Evolutionary conservation across 2,888 invertebrate genomes (phyloP), one percentile per base, ranked within the genome.

Genomic region (Drosophila trichaetosa): DNA sequence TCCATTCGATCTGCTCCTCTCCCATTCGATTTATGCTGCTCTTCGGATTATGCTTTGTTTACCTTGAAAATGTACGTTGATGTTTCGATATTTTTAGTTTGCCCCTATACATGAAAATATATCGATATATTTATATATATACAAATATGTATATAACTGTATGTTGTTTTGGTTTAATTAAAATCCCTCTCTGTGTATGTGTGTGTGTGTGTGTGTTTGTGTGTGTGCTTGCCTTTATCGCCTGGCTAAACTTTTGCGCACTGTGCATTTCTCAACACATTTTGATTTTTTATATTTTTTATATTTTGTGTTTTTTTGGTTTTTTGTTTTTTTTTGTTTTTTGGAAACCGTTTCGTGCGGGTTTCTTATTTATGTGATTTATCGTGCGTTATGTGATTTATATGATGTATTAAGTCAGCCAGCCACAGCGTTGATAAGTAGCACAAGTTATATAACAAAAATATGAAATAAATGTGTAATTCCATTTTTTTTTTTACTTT

Each of bases 1-100:
- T 71, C 56, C 69, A 62, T 69, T 52, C 40, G 52, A 49, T 53
- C 40, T 57, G 24, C 8, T 31, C 0, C 40, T 69, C 62, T 7
- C 29, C 11, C 8, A n/a, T 33, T 29, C 51, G 76, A 74, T 86
- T 83, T 81, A 71, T 73, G 74, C 62, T 68, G 60, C 76, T 82
- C 66, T 80, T 71, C 65, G 69, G 76, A 83, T 83, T 75, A 79
- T 85, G 75, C 73, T 83, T 87, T 88, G 88, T 87, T 87, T 87
- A 87, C 87, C 87, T 87, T 87, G 87, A 87, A 85, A 87, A 79
- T 76, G 76, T 76, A 59, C 57, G 65, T 71, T 59, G 65, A 61
- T 66, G 70, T 69, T 60, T 54, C 59, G 57, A 62, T 82, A 87
- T 86, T 80, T 86, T 76, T 86, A 86, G 88, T 74, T 73, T 52